These are phyloP conservation scores for Xylota segnis DNA, from an alignment of 2,888 invertebrate genomes.

Conservation along the genomic window DNA sequence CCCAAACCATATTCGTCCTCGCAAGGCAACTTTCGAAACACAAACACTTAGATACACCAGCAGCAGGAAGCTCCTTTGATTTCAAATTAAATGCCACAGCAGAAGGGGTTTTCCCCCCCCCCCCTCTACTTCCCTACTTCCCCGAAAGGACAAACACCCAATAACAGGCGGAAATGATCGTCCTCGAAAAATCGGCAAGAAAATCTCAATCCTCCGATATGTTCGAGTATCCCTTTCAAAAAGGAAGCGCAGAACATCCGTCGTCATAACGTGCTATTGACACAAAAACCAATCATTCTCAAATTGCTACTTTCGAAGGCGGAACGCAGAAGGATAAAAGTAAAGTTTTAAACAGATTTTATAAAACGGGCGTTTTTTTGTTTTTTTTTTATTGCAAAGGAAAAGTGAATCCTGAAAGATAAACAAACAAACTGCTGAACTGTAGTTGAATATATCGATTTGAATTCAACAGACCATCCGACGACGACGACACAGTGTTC, in stretches of 20 bases:
- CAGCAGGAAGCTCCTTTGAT: slow-evolving; percentile 22
- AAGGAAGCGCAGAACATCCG: slow-evolving; percentile 11
- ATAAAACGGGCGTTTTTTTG: too few relatives aligned
- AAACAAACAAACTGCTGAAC: slow-evolving; percentile 48
- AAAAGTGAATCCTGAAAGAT: slow-evolving; percentile 19
- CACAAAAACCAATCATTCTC: slow-evolving; percentile 56
- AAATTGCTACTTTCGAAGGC: slow-evolving; percentile 42
- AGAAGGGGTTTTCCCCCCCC: background rate
- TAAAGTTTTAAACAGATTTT: slow-evolving; percentile 45
- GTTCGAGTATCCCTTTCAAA: background rate
- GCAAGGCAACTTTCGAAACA: too few relatives aligned
- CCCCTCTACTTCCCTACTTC: too few relatives aligned
- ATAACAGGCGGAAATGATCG: slow-evolving; percentile 19
- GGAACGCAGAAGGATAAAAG: slow-evolving; percentile 22
- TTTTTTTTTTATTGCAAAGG: slow-evolving; percentile 22
- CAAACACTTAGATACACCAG: too few relatives aligned
- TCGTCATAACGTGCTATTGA: slow-evolving; percentile 41
- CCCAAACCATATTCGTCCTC: background rate
- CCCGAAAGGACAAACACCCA: slow-evolving; percentile 18
- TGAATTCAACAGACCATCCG: slow-evolving; percentile 25
- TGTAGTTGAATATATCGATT: slow-evolving; percentile 57
- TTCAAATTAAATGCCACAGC: slow-evolving; percentile 12
- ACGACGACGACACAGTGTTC: background rate
- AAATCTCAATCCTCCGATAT: background rate
- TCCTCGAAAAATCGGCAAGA: slow-evolving; percentile 1